A percentile compares a stretch with the other conserved stretches of the same genome.
Evolutionary conservation across 1,140 invertebrate species (phyloP).

Genomic region (Apis laboriosa): DNA sequence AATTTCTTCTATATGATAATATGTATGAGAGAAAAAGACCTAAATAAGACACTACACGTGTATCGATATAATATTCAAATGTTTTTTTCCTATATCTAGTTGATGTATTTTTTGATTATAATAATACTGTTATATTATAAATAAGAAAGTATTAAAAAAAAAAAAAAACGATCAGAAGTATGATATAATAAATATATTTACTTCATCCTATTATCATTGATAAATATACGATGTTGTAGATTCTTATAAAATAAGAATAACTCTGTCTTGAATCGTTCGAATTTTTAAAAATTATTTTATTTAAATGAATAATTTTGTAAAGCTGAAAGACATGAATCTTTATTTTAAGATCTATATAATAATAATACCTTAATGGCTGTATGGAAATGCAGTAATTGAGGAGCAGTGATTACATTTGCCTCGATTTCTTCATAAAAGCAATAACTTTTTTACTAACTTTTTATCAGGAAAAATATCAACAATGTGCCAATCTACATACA

Average conservation of each 20-base stretch:
- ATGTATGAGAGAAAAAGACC: conserved; percentile 15
- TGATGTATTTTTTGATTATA: conserved; percentile 14
- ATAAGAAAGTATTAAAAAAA: not conserved
- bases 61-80: conserved; percentile 1
- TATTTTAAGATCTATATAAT: not conserved
- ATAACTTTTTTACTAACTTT: conserved; percentile 5
- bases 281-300: not conserved
- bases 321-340: not conserved
- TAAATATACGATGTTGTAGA: not conserved
- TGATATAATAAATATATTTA: not conserved
- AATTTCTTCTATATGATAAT: conserved; percentile 40
- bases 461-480: conserved; percentile 24
- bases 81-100: conserved; percentile 22
- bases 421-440: conserved; percentile 14
- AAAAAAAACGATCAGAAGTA: not conserved
- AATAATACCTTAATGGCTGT: conserved; percentile 13
- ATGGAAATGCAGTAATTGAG: conserved; percentile 1
- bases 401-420: conserved; percentile 1
- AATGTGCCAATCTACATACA: conserved; percentile 51
- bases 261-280: not conserved
- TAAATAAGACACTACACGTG: conserved; percentile 14
- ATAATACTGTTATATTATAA: conserved; percentile 13
- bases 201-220: not conserved
- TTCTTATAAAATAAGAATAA: not conserved
- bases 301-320: not conserved